Percentiles rank a stretch among this genome's conserved stretches.
Conservation (phyloP, 2,113 vertebrate species). For the Callospermophilus lateralis region DNA sequence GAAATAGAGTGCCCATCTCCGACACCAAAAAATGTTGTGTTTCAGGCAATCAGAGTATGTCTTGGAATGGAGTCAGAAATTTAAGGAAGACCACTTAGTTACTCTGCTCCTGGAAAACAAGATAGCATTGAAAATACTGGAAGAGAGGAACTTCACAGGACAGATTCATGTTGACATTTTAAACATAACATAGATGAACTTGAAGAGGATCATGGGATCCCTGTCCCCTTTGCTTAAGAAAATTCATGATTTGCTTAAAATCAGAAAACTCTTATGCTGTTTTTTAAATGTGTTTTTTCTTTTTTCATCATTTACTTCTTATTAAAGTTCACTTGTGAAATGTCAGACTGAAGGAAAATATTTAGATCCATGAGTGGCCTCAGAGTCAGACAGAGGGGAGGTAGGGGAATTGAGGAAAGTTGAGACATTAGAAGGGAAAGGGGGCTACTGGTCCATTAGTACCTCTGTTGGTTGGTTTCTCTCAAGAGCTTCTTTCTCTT, state of each 20-base stretch:
- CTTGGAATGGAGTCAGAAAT: neutral
- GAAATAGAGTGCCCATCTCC: neutral
- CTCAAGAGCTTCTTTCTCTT: neutral
- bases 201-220: neutral
- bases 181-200: neutral
- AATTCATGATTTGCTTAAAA: neutral
- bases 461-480: neutral
- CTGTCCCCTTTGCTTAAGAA: neutral
- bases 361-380: neutral
- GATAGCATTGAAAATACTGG: neutral
- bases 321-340: neutral
- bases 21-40: neutral
- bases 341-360: neutral
- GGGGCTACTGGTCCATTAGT: fast-evolving
- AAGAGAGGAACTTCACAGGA: neutral
- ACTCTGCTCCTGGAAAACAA: neutral
- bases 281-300: neutral
- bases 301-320: neutral
- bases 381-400: no score
- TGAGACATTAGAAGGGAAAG: neutral
- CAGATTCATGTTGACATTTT: neutral
- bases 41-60: neutral
- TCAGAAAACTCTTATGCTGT: neutral
- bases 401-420: neutral
- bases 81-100: neutral